Evolutionary conservation across 35 echinoderm and acorn worm species (phyloP).

Genomic region (Holothuria glaberrima): DNA sequence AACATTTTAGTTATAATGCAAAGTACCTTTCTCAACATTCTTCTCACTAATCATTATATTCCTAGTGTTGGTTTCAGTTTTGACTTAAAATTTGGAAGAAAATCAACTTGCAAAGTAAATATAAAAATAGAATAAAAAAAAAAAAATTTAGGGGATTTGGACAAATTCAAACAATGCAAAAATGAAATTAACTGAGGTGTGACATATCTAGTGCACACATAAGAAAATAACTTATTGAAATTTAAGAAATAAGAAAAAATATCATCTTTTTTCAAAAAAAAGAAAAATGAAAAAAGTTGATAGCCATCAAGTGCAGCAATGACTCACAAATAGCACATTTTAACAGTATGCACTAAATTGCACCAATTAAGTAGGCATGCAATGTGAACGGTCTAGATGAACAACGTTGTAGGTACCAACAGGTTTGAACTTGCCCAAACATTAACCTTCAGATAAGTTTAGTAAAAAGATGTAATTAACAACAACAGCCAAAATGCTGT

Average conservation of each 20-base stretch:
- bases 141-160: slow-evolving; percentile 30
- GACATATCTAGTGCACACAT: slow-evolving; percentile 40
- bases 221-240: slow-evolving; percentile 44
- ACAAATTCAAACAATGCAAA: slow-evolving; percentile 47
- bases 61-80: too few species aligned
- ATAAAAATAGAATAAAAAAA: slow-evolving; percentile 8
- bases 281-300: not conserved
- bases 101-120: slow-evolving; percentile 40
- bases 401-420: too few species aligned
- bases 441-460: too few species aligned
- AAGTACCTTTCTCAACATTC: too few species aligned
- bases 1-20: too few species aligned
- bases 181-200: slow-evolving; percentile 55
- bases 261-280: slow-evolving; percentile 7
- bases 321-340: slow-evolving; percentile 44
- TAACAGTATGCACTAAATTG: slow-evolving; percentile 48
- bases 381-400: not conserved
- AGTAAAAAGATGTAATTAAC: too few species aligned
- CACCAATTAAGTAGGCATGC: slow-evolving; percentile 44
- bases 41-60: too few species aligned
- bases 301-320: slow-evolving; percentile 44
- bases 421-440: too few species aligned
- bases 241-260: slow-evolving; percentile 12
- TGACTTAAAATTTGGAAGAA: too few species aligned
- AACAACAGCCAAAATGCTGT: too few species aligned